Evolutionary conservation across 2,113 vertebrate genomes (phyloP), one percentile per base, ranked within the genome.

Genomic region (Tor tambroides): DNA sequence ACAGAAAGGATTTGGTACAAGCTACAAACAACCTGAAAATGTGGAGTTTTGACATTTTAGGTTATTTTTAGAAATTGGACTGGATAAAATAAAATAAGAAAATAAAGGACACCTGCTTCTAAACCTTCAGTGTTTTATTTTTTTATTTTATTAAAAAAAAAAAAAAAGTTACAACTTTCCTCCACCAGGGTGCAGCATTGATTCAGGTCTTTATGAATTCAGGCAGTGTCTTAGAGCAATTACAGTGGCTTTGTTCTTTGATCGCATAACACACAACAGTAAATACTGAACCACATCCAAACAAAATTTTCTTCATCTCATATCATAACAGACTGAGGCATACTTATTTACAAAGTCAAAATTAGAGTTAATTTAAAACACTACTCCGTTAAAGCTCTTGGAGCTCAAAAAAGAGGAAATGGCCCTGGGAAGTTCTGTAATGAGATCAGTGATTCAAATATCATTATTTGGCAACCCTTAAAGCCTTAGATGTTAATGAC

Each of bases 161-260:
- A 12, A 46, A 12, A 51, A 54, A 26, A 59, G 28, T 54, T 28
- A 21, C 14, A 30, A 26, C 23, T 76, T n/a, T 75, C 3, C 72
- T 67, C 80, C 80, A 81, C 59, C n/a, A 81, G 80, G 56, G 38
- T 6, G n/a, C 80, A 81, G 80, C 80, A 81, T 30, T 46, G 38
- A 65, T 81, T 41, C 23, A 61, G 11, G 17, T 38, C 9, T 61
- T 26, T 56, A 38, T 15, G n/a, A 61, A 35, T 1, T 3, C 8
- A 14, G 17, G 4, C 12, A n/a, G 54, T 38, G 51, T 35, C 17
- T 78, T 54, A 1, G 11, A 80, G 51, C 4, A 12, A 46, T 75
- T 9, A 51, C 75, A 46, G 72, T 54, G 46, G 26, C 43, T 30
- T 77, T 79, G 21, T 56, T 79, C 30, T 79, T 4, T 56, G 17